Evolutionary conservation across 2,113 vertebrate genomes (phyloP).

Genomic region (Caranx melampygus): DNA sequence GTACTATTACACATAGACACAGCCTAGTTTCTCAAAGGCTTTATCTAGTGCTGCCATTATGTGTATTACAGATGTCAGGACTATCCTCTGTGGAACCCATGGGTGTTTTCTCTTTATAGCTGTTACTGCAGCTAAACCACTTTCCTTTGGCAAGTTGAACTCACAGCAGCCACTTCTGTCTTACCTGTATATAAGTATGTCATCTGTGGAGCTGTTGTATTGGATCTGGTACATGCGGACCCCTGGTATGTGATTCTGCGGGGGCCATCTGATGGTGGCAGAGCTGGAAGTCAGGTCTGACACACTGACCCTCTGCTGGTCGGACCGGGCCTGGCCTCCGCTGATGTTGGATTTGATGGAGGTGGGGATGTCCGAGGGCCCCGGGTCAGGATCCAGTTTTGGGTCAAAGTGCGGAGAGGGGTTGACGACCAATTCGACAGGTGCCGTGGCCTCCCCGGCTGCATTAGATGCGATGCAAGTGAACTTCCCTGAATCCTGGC

Average conservation of each 20-base stretch:
- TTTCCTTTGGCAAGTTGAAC: neutral
- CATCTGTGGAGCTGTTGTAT: conserved; percentile 88
- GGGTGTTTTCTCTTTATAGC: too few relatives aligned
- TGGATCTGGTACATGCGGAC: conserved; percentile 90
- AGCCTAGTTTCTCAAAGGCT: too few relatives aligned
- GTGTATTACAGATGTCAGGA: too few relatives aligned
- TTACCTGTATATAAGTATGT: conserved; percentile 87
- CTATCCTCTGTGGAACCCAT: neutral
- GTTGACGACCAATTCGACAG: conserved; percentile 86
- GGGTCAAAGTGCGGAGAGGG: conserved; percentile 86
- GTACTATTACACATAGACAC: too few relatives aligned
- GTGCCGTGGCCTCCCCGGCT: conserved; percentile 84
- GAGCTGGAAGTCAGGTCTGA: conserved; percentile 80
- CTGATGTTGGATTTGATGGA: conserved; percentile 86
- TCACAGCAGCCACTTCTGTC: neutral
- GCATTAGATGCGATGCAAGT: conserved; percentile 88
- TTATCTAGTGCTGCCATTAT: too few relatives aligned
- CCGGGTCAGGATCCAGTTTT: conserved; percentile 83
- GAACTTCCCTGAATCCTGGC: conserved; percentile 85
- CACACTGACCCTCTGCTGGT: conserved; percentile 83
- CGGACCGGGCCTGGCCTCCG: conserved; percentile 75
- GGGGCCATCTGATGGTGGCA: conserved; percentile 83
- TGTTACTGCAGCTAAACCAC: too few relatives aligned
- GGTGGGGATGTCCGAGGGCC: conserved; percentile 87
- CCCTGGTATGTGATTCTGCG: conserved; percentile 86